Evolutionary conservation across 2,797 vertebrate species (phyloP).

Genomic region (Anomalospiza imberbis): DNA sequence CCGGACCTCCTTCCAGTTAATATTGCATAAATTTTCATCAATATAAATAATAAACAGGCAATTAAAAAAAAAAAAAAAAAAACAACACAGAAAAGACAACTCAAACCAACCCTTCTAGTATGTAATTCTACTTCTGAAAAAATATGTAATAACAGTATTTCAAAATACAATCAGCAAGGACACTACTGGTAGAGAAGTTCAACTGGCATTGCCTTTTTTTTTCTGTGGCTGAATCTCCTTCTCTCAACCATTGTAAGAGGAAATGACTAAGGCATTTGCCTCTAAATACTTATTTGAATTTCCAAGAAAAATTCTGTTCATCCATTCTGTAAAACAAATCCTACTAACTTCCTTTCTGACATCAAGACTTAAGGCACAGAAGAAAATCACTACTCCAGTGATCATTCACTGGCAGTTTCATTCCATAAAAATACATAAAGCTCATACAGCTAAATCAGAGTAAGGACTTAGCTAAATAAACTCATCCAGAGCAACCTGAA

Average conservation of each 20-base stretch:
- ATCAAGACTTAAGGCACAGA: not conserved
- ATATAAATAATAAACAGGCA: too few relatives aligned
- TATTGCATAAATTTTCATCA: not conserved
- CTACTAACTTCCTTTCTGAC: not conserved
- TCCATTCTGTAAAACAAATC: not conserved
- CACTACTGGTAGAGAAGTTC: fast-evolving
- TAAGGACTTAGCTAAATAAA: not conserved
- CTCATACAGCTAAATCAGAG: not conserved
- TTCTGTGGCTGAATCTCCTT: not conserved
- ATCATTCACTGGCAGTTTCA: not conserved
- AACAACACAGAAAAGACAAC: not conserved
- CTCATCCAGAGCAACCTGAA: not conserved
- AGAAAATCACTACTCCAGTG: not conserved
- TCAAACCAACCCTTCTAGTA: not conserved
- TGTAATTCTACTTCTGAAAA: not conserved
- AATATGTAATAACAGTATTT: fast-evolving
- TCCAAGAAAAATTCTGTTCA: not conserved
- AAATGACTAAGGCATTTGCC: not conserved
- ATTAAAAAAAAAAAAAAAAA: not conserved
- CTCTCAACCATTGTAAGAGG: fast-evolving
- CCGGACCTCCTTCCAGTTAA: not conserved
- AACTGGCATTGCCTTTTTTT: not conserved
- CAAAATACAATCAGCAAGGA: not conserved
- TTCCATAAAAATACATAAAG: not conserved
- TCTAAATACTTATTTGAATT: not conserved